Conservation (phyloP, 2,888 invertebrate species). For the Aleiodes alternator region DNA sequence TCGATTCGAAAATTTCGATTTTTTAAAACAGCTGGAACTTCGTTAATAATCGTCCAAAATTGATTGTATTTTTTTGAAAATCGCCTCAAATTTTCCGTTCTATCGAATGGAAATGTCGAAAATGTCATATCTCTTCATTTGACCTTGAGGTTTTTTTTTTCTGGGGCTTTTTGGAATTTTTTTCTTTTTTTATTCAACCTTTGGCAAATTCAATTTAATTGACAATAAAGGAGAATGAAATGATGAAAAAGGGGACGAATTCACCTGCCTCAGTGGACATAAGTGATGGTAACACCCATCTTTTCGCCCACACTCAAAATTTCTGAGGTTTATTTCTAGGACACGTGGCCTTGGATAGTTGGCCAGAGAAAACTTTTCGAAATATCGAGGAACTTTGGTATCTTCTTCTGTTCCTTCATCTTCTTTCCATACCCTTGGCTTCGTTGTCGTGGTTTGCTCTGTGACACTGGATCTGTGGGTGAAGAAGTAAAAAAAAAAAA, state of each 20-base stretch:
- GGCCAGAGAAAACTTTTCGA: slow-evolving; percentile 72
- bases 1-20: slow-evolving; percentile 12
- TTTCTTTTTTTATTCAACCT: too few species aligned
- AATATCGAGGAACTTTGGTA: slow-evolving; percentile 63
- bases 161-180: too few species aligned
- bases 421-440: slow-evolving; percentile 24
- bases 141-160: too few species aligned
- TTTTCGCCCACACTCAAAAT: slow-evolving; percentile 67
- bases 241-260: background rate
- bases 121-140: too few species aligned
- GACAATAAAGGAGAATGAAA: too few species aligned
- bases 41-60: too few species aligned
- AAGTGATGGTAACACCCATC: slow-evolving; percentile 2
- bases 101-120: too few species aligned
- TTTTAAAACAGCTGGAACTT: background rate
- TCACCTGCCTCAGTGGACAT: slow-evolving; percentile 30
- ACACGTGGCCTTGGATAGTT: slow-evolving; percentile 68
- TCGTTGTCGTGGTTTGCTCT: background rate
- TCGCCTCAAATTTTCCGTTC: too few species aligned
- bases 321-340: slow-evolving; percentile 70
- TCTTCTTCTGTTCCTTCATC: slow-evolving; percentile 46
- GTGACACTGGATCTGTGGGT: background rate
- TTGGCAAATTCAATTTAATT: too few species aligned
- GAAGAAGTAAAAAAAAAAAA: too few species aligned
- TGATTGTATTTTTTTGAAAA: too few species aligned